Conservation (phyloP, 2,797 vertebrate genomes). For the Manis javanica region DNA sequence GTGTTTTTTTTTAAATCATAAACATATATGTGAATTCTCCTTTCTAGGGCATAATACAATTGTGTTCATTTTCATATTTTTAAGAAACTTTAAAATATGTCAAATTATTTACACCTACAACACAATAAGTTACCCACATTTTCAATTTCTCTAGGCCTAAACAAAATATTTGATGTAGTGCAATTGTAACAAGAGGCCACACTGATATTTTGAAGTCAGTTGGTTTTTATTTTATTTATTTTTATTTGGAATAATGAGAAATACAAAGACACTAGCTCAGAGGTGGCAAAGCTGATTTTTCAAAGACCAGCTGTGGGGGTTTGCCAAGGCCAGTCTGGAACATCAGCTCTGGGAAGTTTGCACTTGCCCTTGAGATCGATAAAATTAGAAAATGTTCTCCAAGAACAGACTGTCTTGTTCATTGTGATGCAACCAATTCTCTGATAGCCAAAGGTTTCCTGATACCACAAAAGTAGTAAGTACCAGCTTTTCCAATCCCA, state of each 20-base stretch:
- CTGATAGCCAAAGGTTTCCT: background rate
- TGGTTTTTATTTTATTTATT: constrained; percentile 18
- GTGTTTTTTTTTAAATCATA: background rate
- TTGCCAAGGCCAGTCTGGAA: background rate
- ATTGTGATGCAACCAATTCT: constrained; percentile 2
- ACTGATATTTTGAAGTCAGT: background rate
- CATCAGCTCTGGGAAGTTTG: background rate
- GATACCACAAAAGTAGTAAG: constrained; percentile 17
- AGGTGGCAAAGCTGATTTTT: constrained; percentile 61
- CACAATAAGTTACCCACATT: constrained; percentile 49
- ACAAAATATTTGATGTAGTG: constrained; percentile 59
- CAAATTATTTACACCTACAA: constrained; percentile 49
- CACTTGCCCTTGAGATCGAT: background rate
- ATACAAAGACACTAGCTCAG: constrained; percentile 44
- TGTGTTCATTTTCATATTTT: constrained; percentile 24
- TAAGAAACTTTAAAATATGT: constrained; percentile 33
- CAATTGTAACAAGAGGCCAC: constrained; percentile 33
- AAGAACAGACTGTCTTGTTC: background rate
- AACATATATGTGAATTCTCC: background rate
- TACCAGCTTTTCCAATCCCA: background rate
- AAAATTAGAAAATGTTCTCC: constrained; percentile 41
- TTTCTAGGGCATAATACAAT: background rate
- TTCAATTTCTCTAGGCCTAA: constrained; percentile 61
- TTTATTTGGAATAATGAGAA: constrained; percentile 59
- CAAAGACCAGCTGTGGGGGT: constrained; percentile 11